These are phyloP conservation scores for Oxycera nigricornis DNA, from an alignment of 2,888 invertebrate species.

Conservation along the genomic window DNA sequence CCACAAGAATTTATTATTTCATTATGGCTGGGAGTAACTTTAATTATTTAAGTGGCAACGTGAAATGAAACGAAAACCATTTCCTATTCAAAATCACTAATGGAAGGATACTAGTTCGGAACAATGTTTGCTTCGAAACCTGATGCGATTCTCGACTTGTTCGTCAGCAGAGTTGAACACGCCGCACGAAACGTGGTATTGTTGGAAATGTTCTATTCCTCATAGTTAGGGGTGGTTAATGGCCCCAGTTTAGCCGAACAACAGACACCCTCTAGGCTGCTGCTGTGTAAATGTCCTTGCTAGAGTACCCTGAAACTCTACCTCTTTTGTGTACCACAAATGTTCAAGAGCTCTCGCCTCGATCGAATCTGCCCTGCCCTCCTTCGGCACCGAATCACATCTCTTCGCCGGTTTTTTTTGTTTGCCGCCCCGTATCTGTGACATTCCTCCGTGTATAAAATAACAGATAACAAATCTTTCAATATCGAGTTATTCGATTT, in stretches of 20 bases:
- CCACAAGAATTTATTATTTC: too few species aligned
- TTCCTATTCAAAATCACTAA: too few species aligned
- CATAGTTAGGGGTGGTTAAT: constrained; percentile 45
- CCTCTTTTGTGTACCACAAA: constrained; percentile 34
- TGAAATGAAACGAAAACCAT: too few species aligned
- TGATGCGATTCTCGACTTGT: not conserved
- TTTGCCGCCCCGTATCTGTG: not conserved
- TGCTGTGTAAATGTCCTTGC: constrained; percentile 3
- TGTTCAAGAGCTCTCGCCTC: constrained; percentile 6
- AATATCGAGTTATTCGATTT: constrained; percentile 33
- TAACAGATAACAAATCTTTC: constrained; percentile 40
- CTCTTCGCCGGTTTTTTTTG: not conserved
- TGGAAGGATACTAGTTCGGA: not conserved
- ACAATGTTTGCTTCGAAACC: not conserved
- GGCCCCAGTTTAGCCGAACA: constrained; percentile 43
- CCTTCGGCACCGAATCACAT: not conserved
- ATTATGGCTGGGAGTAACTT: too few species aligned
- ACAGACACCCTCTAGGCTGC: not conserved
- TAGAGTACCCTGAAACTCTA: not conserved
- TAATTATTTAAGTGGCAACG: not conserved
- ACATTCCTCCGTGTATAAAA: constrained; percentile 34
- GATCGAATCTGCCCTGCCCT: not conserved
- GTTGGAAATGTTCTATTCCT: constrained; percentile 44
- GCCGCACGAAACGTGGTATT: constrained; percentile 37
- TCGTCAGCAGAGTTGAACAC: not conserved